phyloP scores from a whole-genome alignment of 2,113 vertebrate species.

The Pollimyrus isidori region DNA sequence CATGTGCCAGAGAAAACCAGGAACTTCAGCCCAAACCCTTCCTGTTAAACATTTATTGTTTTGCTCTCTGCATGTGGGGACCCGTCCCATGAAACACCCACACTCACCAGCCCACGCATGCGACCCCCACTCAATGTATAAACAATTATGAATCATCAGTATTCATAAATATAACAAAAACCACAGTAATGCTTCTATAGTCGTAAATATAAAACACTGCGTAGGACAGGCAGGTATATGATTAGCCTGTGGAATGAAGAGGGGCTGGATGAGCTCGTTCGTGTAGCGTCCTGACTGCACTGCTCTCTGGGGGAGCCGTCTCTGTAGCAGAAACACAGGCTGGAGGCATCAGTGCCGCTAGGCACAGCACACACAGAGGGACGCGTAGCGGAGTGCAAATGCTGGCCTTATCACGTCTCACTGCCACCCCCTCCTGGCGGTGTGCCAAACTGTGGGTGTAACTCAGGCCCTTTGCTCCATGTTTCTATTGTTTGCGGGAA shows the following conservation, averaged over 20 bases:
- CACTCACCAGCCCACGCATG: not conserved
- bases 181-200: not conserved
- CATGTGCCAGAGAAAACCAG: not conserved
- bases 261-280: constrained; percentile 21
- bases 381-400: not conserved
- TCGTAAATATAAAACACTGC: not conserved
- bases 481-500: constrained; percentile 28
- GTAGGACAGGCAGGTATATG: not conserved
- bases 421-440: not conserved
- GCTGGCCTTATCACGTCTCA: not conserved
- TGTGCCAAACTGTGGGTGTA: not conserved
- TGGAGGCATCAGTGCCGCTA: not conserved
- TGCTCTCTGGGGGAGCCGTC: constrained; percentile 12
- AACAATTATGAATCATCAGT: not conserved
- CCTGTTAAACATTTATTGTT: not conserved
- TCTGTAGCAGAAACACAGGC: not conserved
- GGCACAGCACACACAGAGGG: not conserved
- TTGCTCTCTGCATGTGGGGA: not conserved
- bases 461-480: not conserved
- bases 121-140: not conserved
- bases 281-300: constrained; percentile 16
- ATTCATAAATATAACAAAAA: not conserved
- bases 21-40: not conserved
- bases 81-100: not conserved
- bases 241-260: not conserved